Evolutionary conservation across 2,888 invertebrate species (phyloP).

Genomic region (Subacronicta megacephala): DNA sequence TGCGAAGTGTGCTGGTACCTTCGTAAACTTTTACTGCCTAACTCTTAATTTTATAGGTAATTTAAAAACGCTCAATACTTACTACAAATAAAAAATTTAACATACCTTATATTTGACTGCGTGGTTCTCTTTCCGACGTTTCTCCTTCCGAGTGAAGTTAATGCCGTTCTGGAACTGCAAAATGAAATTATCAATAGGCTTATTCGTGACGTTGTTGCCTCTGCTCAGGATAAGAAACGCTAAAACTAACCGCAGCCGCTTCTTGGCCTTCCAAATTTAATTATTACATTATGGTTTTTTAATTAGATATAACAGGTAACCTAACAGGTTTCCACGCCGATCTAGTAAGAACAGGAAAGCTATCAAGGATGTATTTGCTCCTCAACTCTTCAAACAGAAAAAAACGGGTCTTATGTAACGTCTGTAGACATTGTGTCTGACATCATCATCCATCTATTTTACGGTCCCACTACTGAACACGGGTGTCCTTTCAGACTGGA

Average conservation of each 20-base stretch:
- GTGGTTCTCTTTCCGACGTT: slow-evolving; percentile 70
- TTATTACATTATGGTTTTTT: too few relatives aligned
- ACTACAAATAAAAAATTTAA: too few relatives aligned
- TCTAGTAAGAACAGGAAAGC: neutral
- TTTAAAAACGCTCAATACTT: too few relatives aligned
- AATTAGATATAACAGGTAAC: neutral
- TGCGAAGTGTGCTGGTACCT: too few relatives aligned
- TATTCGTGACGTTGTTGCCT: neutral
- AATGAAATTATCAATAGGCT: slow-evolving; percentile 6
- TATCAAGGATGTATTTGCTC: neutral
- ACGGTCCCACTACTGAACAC: too few relatives aligned
- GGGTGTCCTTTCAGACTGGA: too few relatives aligned
- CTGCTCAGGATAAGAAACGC: neutral
- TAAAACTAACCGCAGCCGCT: neutral
- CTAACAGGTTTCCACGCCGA: neutral
- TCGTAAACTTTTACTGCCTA: too few relatives aligned
- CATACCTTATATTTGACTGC: slow-evolving; percentile 72
- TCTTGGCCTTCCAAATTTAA: too few relatives aligned
- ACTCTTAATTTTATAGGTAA: too few relatives aligned
- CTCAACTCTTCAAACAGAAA: neutral
- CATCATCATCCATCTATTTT: too few relatives aligned
- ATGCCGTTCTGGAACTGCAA: slow-evolving; percentile 80
- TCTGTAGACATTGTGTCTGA: too few relatives aligned
- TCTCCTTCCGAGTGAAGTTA: slow-evolving; percentile 76
- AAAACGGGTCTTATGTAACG: neutral